Percentiles rank a stretch among this genome's conserved stretches.
Conservation (phyloP, 2,113 vertebrate species). For the Dendropsophus ebraccatus region DNA sequence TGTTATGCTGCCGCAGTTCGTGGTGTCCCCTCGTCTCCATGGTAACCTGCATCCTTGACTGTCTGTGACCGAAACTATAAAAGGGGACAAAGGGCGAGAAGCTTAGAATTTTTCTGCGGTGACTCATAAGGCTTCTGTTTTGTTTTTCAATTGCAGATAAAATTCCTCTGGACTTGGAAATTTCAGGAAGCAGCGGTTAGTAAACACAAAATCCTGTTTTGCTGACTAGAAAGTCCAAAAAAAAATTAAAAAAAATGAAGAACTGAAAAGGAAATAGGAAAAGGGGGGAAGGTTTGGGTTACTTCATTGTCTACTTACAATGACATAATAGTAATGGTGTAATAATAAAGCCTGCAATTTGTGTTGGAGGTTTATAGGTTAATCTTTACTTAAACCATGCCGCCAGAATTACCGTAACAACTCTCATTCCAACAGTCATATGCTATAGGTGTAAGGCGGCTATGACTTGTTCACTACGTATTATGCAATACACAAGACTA, state of each 20-base stretch:
- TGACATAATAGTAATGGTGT: slow-evolving; percentile 49
- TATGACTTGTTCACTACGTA: too few relatives aligned
- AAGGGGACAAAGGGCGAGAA: slow-evolving; percentile 53
- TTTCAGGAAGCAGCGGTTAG: slow-evolving; percentile 56
- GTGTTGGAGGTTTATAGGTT: background rate
- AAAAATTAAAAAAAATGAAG: slow-evolving; percentile 12
- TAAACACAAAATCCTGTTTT: slow-evolving; percentile 59
- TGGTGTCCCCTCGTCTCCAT: slow-evolving; percentile 45
- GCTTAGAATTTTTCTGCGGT: slow-evolving; percentile 52
- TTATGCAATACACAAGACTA: too few relatives aligned
- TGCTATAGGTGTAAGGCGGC: too few relatives aligned
- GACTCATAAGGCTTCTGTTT: slow-evolving; percentile 55
- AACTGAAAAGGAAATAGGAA: slow-evolving; percentile 25
- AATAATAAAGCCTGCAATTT: background rate
- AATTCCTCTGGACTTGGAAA: slow-evolving; percentile 47
- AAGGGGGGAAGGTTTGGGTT: background rate
- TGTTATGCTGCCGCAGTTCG: slow-evolving; percentile 49
- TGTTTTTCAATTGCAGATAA: slow-evolving; percentile 50
- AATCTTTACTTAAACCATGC: background rate
- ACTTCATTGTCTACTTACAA: slow-evolving; percentile 51
- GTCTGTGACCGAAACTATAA: slow-evolving; percentile 56
- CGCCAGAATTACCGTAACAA: too few relatives aligned
- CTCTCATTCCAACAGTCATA: too few relatives aligned
- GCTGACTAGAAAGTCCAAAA: slow-evolving; percentile 38
- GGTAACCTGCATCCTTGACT: slow-evolving; percentile 53